Conservation (phyloP, 2,797 vertebrate genomes). For the Chiroxiphia lanceolata region DNA sequence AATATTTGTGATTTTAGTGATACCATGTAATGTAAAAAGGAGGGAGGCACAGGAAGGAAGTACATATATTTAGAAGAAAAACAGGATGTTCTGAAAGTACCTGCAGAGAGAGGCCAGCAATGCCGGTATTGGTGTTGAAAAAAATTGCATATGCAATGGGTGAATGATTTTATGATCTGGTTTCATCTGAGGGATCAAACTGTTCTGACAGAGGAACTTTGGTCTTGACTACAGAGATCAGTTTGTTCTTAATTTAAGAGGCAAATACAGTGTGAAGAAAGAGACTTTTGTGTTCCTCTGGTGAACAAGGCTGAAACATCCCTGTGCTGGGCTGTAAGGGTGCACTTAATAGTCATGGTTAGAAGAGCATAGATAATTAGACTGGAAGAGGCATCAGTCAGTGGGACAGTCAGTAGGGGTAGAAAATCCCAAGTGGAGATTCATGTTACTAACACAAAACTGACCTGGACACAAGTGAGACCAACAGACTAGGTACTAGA, state of each 20-base stretch:
- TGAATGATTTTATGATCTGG: neutral
- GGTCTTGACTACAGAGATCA: neutral
- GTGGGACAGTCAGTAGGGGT: too few species aligned
- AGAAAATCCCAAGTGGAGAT: neutral
- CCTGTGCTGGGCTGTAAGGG: neutral
- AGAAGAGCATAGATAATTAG: neutral
- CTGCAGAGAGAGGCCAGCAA: neutral
- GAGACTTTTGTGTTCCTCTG: neutral
- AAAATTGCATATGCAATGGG: neutral
- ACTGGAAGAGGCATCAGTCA: neutral
- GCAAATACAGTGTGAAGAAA: neutral
- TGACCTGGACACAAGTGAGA: neutral
- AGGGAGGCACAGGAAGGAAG: conserved; percentile 27
- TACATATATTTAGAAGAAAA: conserved; percentile 17
- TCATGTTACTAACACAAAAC: neutral
- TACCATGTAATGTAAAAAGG: neutral
- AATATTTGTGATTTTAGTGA: neutral
- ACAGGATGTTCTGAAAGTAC: conserved; percentile 10
- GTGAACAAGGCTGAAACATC: neutral
- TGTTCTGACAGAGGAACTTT: neutral
- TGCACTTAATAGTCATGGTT: neutral
- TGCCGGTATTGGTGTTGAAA: neutral
- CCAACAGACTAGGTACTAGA: neutral
- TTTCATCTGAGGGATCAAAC: neutral
- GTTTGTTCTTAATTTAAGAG: neutral